Evolutionary conservation across 2,888 invertebrate genomes (phyloP), one percentile per base, ranked within the genome.

Genomic region (Hydrotaea diabolus): DNA sequence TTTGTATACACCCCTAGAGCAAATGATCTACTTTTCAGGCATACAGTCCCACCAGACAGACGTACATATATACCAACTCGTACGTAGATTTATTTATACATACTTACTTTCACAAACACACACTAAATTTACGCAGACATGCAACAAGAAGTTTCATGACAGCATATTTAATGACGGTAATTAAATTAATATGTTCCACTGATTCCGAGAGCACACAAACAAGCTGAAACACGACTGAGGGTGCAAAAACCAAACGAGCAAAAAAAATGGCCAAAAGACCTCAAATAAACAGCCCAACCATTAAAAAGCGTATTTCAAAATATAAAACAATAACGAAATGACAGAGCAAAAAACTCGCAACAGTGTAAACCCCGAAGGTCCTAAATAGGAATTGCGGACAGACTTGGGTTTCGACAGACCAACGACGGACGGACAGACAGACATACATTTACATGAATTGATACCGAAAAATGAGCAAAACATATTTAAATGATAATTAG

Each of bases 151-250:
- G 57, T 80, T 80, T 62, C 80, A 79, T 76, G 80, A 74, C 76
- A 76, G 73, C 77, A 80, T 75, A 87, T 88, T 87, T 88, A 90
- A 90, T 88, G 87, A 88, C 88, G 86, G 87, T 89, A 89, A 90
- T 89, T 89, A 89, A 88, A 89, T 90, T 88, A 89, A 87, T 88
- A 89, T 88, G 89, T 89, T 87, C 82, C 83, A 83, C 78, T 76
- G 86, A 87, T 80, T 77, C 59, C 66, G 87, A 85, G 75, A 80
- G 82, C 83, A 86, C 75, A 83, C 57, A 71, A 86, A 85, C 31
- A 31, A 31, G 8, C 46, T 7, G 55, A 31, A 76, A 76, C 17
- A 43, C 17, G 36, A 46, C 13, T 59, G 74, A 31, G 31, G 39
- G 39, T 39, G 59, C 43, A 43, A 66, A 39, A 66, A 19, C 13